phyloP scores from a whole-genome alignment of 2,113 vertebrate species.

The Pelecanoides urinatrix region DNA sequence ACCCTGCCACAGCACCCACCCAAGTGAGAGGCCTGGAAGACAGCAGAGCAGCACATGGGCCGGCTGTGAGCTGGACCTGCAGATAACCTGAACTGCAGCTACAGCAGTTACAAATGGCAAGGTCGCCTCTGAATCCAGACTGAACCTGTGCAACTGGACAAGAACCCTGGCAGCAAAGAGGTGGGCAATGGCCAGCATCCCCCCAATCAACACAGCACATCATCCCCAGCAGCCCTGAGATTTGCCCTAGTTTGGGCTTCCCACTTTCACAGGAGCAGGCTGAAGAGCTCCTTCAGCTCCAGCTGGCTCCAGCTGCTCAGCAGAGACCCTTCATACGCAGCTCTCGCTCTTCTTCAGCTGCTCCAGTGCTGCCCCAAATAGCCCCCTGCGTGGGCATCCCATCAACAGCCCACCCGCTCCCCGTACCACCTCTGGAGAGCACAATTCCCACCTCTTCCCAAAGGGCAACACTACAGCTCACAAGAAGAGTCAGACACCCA shows the following conservation, averaged over 20 bases:
- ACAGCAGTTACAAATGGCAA: neutral
- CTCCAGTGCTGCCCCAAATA: neutral
- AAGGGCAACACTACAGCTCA: neutral
- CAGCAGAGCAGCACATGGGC: neutral
- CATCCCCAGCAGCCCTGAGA: neutral
- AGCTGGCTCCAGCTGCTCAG: neutral
- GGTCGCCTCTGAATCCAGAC: neutral
- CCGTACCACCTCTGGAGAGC: neutral
- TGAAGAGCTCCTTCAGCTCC: neutral
- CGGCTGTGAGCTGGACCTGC: neutral
- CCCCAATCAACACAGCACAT: neutral
- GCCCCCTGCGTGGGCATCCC: neutral
- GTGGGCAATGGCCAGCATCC: neutral
- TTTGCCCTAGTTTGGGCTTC: neutral
- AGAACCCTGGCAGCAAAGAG: neutral
- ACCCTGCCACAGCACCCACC: neutral
- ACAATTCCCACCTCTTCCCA: fast-evolving
- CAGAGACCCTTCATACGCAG: neutral
- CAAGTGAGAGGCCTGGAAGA: neutral
- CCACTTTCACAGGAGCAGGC: neutral
- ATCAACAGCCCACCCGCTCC: fast-evolving
- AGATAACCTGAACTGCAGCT: neutral
- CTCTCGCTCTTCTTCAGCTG: neutral
- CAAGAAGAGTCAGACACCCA: neutral
- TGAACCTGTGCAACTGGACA: neutral